Percentiles rank a stretch among this genome's conserved stretches.
Conservation (phyloP, 2,797 vertebrate genomes). For the Lophura swinhoii region DNA sequence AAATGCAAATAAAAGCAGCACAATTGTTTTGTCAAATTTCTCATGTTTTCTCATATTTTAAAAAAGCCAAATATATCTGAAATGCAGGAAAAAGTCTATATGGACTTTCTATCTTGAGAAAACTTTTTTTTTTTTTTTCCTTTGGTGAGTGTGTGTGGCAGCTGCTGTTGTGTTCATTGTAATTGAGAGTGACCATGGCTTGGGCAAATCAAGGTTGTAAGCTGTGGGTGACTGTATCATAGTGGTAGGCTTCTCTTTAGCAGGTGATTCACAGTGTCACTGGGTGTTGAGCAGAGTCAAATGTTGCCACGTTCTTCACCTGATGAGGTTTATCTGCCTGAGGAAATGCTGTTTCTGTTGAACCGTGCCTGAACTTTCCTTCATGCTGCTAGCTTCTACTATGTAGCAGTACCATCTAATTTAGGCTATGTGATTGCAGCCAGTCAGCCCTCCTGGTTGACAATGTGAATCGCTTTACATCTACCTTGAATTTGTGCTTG, state of each 20-base stretch:
- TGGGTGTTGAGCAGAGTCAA: neutral
- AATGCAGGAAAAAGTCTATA: neutral
- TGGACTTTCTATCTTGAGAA: neutral
- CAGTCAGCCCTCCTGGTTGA: neutral
- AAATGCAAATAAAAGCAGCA: neutral
- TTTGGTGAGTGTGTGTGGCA: neutral
- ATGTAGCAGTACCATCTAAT: neutral
- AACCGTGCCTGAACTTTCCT: neutral
- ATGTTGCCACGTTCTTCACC: neutral
- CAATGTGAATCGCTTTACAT: neutral
- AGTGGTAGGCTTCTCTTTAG: conserved; percentile 10
- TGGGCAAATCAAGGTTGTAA: conserved; percentile 10
- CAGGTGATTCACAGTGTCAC: neutral
- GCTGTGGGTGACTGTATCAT: conserved; percentile 5
- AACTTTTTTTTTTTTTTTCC: neutral
- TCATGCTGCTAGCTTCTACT: accelerated
- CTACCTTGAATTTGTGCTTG: neutral
- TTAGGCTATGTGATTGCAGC: neutral
- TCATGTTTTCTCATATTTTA: neutral
- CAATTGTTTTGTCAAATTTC: neutral
- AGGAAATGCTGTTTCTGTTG: neutral
- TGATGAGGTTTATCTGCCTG: neutral
- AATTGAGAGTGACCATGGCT: conserved; percentile 6
- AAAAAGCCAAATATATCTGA: neutral
- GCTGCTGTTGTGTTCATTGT: neutral